phyloP scores from a whole-genome alignment of 1,140 invertebrate species.

The Drosophila arizonae region DNA sequence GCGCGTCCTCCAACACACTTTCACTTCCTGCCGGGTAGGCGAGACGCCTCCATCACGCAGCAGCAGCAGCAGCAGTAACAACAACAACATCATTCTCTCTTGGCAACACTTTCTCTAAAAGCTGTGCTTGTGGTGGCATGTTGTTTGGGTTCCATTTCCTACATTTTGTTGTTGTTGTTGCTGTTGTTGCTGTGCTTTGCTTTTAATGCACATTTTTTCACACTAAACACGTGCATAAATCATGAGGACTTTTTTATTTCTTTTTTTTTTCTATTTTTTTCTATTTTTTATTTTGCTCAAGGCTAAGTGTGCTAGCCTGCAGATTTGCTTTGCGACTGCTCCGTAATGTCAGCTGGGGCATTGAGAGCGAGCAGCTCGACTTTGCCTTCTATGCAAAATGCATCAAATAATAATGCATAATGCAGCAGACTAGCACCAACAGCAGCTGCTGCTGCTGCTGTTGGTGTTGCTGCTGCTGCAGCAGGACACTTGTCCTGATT shows the following conservation, averaged over 20 bases:
- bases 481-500: slow-evolving; percentile 79
- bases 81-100: slow-evolving; percentile 39
- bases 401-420: slow-evolving; percentile 73
- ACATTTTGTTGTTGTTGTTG: neutral
- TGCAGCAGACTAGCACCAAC: slow-evolving; percentile 31
- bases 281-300: slow-evolving; percentile 50
- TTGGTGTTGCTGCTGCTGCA: neutral
- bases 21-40: slow-evolving; percentile 57
- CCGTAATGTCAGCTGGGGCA: slow-evolving; percentile 66
- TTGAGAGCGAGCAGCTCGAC: slow-evolving; percentile 38
- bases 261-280: no score
- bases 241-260: slow-evolving; percentile 34
- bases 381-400: slow-evolving; percentile 41
- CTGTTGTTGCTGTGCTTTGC: slow-evolving; percentile 24
- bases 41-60: slow-evolving; percentile 3
- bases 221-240: slow-evolving; percentile 80
- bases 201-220: slow-evolving; percentile 79
- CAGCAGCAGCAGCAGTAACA: neutral
- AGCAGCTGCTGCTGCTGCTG: slow-evolving; percentile 6
- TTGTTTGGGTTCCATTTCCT: slow-evolving; percentile 6
- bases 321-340: slow-evolving; percentile 14
- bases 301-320: slow-evolving; percentile 55
- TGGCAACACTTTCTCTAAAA: slow-evolving; percentile 65
- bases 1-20: slow-evolving; percentile 58
- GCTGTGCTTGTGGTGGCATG: slow-evolving; percentile 7